These are phyloP conservation scores for Drosophila triauraria DNA, from an alignment of 1,140 invertebrate species.

Conservation along the genomic window DNA sequence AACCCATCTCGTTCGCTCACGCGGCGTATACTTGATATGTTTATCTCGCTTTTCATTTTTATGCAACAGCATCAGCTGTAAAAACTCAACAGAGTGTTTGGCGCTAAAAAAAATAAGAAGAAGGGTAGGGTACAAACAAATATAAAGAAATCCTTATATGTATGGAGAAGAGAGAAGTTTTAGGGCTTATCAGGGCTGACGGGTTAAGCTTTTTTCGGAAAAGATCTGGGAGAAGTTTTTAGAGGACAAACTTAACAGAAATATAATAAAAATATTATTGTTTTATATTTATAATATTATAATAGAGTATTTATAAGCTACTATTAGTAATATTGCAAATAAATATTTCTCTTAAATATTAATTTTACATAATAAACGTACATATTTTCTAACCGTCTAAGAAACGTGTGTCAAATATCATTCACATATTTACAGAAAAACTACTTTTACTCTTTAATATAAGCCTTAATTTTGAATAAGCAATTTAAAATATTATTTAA, in stretches of 20 bases:
- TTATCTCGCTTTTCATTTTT: slow-evolving; percentile 57
- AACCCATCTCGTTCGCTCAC: slow-evolving; percentile 21
- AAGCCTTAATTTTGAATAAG: neutral
- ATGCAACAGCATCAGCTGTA: slow-evolving; percentile 70
- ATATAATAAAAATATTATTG: neutral
- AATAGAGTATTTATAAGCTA: neutral
- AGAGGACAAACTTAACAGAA: no score
- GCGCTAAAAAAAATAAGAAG: slow-evolving; percentile 25
- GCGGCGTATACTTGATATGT: slow-evolving; percentile 39
- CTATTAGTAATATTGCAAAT: neutral
- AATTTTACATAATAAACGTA: neutral
- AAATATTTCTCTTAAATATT: neutral
- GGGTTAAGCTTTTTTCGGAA: neutral
- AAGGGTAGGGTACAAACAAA: slow-evolving; percentile 22
- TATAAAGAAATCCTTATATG: slow-evolving; percentile 16
- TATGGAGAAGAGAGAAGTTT: slow-evolving; percentile 3
- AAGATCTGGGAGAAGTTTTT: neutral
- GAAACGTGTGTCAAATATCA: no score
- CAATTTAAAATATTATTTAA: no score
- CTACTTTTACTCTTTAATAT: neutral
- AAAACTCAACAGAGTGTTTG: slow-evolving; percentile 77
- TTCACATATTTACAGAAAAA: neutral
- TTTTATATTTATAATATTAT: neutral
- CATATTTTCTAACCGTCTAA: neutral
- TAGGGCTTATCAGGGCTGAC: neutral